Evolutionary conservation across 2,888 invertebrate species (phyloP).

Genomic region (Drosophila barbarae): DNA sequence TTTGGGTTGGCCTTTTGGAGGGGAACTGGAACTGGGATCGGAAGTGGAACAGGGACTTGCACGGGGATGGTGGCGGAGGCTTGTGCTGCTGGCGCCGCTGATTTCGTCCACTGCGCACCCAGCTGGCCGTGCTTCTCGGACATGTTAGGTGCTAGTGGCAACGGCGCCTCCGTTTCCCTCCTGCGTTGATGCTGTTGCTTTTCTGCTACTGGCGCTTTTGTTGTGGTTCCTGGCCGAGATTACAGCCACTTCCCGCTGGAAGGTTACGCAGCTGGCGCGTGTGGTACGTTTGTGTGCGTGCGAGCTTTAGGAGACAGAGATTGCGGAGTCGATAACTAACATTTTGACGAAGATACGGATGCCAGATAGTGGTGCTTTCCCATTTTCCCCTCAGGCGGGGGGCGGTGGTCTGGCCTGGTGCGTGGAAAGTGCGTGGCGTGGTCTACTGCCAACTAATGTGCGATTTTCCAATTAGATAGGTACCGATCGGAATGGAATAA

Average conservation of each 20-base stretch:
- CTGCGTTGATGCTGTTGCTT: conserved; percentile 21
- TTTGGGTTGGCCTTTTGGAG: conserved; percentile 25
- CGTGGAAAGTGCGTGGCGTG: conserved; percentile 18
- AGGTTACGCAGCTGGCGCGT: conserved; percentile 51
- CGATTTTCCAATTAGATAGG: conserved; percentile 57
- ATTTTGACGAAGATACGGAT: conserved; percentile 69
- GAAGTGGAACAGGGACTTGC: conserved; percentile 7
- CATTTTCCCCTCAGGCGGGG: conserved; percentile 40
- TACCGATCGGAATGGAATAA: conserved; percentile 61
- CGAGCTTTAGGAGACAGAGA: conserved; percentile 72
- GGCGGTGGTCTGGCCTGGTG: conserved; percentile 17
- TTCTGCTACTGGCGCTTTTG: conserved; percentile 36
- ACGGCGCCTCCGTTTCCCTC: conserved; percentile 34
- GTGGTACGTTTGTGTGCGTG: conserved; percentile 18
- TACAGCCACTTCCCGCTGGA: conserved; percentile 29
- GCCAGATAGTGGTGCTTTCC: conserved; percentile 77
- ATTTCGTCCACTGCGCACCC: conserved; percentile 78
- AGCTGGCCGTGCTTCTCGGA: conserved; percentile 78
- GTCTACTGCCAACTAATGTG: conserved; percentile 27
- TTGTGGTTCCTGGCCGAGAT: conserved; percentile 29
- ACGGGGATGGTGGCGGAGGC: conserved; percentile 26
- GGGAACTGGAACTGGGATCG: conserved; percentile 19
- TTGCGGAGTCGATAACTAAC: conserved; percentile 74
- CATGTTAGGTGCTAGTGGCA: conserved; percentile 68
- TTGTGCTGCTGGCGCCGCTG: conserved; percentile 51